Evolutionary conservation across 2,888 invertebrate species (phyloP), one percentile per base, ranked within the genome.

Genomic region (Acholoe squamosa): DNA sequence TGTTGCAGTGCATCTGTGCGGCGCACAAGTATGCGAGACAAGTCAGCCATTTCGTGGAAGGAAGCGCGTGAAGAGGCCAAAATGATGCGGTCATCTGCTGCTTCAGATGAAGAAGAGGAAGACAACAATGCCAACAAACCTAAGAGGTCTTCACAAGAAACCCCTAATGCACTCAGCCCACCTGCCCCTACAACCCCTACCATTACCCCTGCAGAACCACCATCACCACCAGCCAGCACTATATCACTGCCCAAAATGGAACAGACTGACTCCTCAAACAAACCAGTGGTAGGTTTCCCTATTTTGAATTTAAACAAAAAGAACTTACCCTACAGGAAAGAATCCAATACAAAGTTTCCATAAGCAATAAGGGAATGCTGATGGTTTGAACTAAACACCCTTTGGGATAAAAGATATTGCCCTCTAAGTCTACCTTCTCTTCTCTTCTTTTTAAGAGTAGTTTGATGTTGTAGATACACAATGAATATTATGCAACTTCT

Each of bases 61-160:
- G 99, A 99, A 96, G 99, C 98, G 33, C 97, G 98, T 76, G 98
- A 99, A 95, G 99, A 99, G 96, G 98, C 98, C 91, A 84, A 84
- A 34, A 84, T 84, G 84, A 84, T 84, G 84, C 71, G 92, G 22
- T 96, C 98, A 76, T 96, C 97, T 94, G 95, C 97, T 94, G 91
- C 92, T 51, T 90, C 92, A 14, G 84, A 84, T 54, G 91, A 91
- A 12, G 84, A 92, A 14, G 92, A 91, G 34, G 90, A 91, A n/a
- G 84, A 91, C 12, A 77, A 89, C 25, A 88, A 88, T 31, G 88
- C 25, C 88, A 52, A 88, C 56, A 56, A 31, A 16, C 52, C 52
- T 28, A 56, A 88, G 88, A 52, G 19, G n/a, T 19, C 56, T 43
- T 22, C n/a, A 7, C 34, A 84, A 22, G 51, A 84, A n/a, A 56